Base-by-base conservation (phyloP, 2,888 invertebrate species). In the Vesta saturnalis region DNA sequence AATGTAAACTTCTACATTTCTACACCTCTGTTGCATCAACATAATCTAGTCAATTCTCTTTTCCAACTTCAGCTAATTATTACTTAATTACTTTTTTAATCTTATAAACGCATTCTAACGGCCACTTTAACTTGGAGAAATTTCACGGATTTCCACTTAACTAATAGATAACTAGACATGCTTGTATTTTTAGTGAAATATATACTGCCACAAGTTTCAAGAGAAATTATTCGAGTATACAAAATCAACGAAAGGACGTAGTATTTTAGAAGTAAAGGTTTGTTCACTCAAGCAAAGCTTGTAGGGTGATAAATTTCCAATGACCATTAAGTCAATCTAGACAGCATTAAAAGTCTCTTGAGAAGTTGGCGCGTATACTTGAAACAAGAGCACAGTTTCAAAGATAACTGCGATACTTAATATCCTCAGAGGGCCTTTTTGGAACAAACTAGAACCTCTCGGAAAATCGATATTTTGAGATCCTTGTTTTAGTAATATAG, bases 251-350 rank as follows among this genome's bases (percentile, higher is more conserved):
- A 49, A 49, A 15, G 18, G 18, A 12, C 60, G 55, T 61, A 69
- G 58, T 69, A 69, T 69, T 69, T 69, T 65, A 69, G 60, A 65
- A 65, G 65, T 69, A 69, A 65, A 65, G 62, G 65, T 62, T 65
- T 69, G 69, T 60, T 69, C 69, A 65, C 61, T 69, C 69, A 69
- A 69, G 69, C 69, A 65, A 69, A 67, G 69, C 72, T 75, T 72
- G 71, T 69, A 71, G 67, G 71, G 64, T 70, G 69, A 72, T 72
- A 74, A 73, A 72, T 72, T 74, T 72, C 70, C 67, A 72, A 73
- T 74, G 72, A 71, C 75, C 73, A 74, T 75, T 75, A 74, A 74
- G 72, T 75, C 73, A 74, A 73, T 72, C 72, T 72, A 64, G 69
- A 72, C 70, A 74, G 72, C 69, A 74, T 74, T 74, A 73, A 70